A percentile compares a stretch with the other conserved stretches of the same genome.
These are phyloP conservation scores for Halocynthia aurantium DNA, from an alignment of 23 tunicate species.

Conservation along the genomic window DNA sequence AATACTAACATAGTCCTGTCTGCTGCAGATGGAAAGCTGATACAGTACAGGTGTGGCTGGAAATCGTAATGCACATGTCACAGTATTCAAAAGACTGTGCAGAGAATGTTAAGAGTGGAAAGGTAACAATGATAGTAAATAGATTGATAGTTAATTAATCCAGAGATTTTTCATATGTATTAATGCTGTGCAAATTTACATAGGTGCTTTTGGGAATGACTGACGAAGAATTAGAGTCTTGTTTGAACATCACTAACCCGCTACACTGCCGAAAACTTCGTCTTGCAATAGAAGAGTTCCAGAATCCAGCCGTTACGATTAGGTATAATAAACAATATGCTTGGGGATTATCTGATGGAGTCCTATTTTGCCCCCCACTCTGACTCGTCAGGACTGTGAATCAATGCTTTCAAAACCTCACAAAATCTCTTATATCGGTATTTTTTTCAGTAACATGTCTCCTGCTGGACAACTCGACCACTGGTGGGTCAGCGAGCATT, in stretches of 20 bases:
- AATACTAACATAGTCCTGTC: neutral
- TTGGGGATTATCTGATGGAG: neutral
- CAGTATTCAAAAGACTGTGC: conserved; percentile 58
- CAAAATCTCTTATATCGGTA: too few relatives aligned
- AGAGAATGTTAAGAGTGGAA: conserved; percentile 88
- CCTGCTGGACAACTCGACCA: conserved; percentile 85
- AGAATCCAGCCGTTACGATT: conserved; percentile 60
- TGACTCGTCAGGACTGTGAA: neutral
- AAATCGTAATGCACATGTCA: conserved; percentile 74
- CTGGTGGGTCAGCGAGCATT: conserved; percentile 95
- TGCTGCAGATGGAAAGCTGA: conserved; percentile 82
- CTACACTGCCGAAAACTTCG: conserved; percentile 58
- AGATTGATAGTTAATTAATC: too few relatives aligned
- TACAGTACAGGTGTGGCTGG: conserved; percentile 79
- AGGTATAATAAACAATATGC: conserved; percentile 14
- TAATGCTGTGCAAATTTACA: neutral
- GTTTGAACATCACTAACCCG: conserved; percentile 45
- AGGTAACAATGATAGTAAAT: conserved; percentile 8
- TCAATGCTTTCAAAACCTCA: too few relatives aligned
- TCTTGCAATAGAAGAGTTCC: conserved; percentile 66
- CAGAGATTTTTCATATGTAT: neutral
- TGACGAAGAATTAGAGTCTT: conserved; percentile 47
- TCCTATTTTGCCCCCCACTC: neutral
- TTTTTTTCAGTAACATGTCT: conserved; percentile 51
- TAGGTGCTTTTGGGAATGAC: conserved; percentile 75